Percentiles rank a stretch among this genome's conserved stretches.
These are phyloP conservation scores for Drosophila kokeensis DNA, from an alignment of 2,888 invertebrate species.

Conservation along the genomic window DNA sequence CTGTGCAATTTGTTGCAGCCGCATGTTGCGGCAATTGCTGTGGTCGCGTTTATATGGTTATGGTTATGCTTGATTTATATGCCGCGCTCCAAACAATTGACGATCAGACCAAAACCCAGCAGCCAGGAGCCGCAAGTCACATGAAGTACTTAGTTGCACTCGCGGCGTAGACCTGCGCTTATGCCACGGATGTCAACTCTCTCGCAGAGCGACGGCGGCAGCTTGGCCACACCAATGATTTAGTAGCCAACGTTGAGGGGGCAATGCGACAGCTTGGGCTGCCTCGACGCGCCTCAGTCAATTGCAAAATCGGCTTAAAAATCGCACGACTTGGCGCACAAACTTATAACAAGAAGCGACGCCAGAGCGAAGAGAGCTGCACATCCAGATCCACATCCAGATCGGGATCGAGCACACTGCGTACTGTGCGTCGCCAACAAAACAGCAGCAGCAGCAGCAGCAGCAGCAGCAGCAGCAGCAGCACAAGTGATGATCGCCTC, in stretches of 20 bases:
- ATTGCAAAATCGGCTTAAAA: slow-evolving; percentile 80
- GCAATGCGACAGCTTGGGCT: slow-evolving; percentile 76
- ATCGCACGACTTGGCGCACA: slow-evolving; percentile 65
- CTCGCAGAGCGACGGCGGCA: slow-evolving; percentile 1
- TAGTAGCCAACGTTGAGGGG: slow-evolving; percentile 53
- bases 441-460: slow-evolving; percentile 7
- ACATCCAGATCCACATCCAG: slow-evolving; percentile 23
- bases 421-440: slow-evolving; percentile 12
- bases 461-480: slow-evolving; percentile 7
- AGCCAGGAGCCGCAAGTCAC: neutral
- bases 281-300: slow-evolving; percentile 74
- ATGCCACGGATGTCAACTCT: slow-evolving; percentile 80
- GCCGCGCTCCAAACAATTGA: slow-evolving; percentile 64
- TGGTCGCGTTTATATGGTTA: slow-evolving; percentile 61
- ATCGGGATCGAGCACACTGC: slow-evolving; percentile 26
- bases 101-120: slow-evolving; percentile 14
- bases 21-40: slow-evolving; percentile 83
- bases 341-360: slow-evolving; percentile 77
- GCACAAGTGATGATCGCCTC: slow-evolving; percentile 82
- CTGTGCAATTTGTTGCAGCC: slow-evolving; percentile 77
- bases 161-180: slow-evolving; percentile 48
- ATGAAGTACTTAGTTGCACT: slow-evolving; percentile 20
- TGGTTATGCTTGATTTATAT: slow-evolving; percentile 82
- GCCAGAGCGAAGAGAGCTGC: slow-evolving; percentile 12
- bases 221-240: slow-evolving; percentile 62